phyloP scores from a whole-genome alignment of 1,140 invertebrate species.

The Oryctes rhinoceros region DNA sequence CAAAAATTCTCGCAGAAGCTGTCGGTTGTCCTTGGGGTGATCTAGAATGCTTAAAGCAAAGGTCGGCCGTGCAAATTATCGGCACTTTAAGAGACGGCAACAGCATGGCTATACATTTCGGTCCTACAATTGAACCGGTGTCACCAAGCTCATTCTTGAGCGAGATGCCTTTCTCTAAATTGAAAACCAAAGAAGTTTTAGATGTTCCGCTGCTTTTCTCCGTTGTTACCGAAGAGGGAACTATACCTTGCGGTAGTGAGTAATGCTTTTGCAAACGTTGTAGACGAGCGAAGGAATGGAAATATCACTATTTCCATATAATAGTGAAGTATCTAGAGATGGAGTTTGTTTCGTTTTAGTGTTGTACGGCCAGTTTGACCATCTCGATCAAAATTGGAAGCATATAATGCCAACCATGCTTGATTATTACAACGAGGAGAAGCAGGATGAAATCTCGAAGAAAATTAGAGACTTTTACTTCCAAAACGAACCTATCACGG shows the following conservation, averaged over 20 bases:
- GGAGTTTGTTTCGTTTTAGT: constrained; percentile 5
- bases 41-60: constrained; percentile 60
- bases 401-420: not conserved
- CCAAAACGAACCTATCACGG: not conserved
- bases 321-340: no score
- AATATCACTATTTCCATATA: no score
- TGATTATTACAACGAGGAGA: constrained; percentile 13
- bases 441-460: not conserved
- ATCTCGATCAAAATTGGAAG: constrained; percentile 14
- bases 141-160: not conserved
- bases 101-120: constrained; percentile 45
- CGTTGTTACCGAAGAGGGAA: constrained; percentile 38
- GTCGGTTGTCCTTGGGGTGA: constrained; percentile 74
- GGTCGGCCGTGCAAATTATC: constrained; percentile 32
- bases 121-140: constrained; percentile 69
- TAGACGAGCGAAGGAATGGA: no score
- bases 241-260: not conserved
- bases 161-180: not conserved
- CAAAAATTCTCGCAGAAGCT: constrained; percentile 68
- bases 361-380: not conserved
- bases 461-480: constrained; percentile 16
- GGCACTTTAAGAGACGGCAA: constrained; percentile 51
- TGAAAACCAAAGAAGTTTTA: not conserved
- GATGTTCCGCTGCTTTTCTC: constrained; percentile 40
- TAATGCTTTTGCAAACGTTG: no score